phyloP scores from a whole-genome alignment of 64 coral and sea anemone species.

The Acropora tenuis region DNA sequence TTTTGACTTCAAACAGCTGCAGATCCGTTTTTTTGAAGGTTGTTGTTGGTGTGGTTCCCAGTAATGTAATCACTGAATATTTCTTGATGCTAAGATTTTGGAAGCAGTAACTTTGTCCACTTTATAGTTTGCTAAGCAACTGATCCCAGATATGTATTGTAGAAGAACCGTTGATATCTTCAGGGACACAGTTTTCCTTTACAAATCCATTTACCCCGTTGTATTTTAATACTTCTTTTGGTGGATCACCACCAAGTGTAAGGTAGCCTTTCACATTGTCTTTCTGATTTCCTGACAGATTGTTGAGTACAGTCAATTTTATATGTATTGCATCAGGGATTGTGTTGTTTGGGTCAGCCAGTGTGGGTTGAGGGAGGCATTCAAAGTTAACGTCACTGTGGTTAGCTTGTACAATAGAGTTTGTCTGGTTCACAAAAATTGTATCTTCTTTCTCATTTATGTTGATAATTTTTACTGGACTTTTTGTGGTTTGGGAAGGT shows the following conservation, averaged over 20 bases:
- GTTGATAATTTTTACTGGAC: background rate
- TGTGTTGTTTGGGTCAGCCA: no score
- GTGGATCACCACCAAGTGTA: slow-evolving; percentile 34
- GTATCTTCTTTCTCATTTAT: background rate
- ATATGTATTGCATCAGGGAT: no score
- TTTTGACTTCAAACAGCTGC: slow-evolving; percentile 30
- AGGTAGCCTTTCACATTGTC: slow-evolving; percentile 60
- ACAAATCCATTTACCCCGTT: slow-evolving; percentile 14
- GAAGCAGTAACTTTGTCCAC: slow-evolving; percentile 27
- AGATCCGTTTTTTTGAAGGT: slow-evolving; percentile 25
- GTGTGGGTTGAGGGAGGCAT: no score
- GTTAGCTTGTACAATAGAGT: background rate
- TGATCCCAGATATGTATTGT: slow-evolving; percentile 68
- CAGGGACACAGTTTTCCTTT: slow-evolving; percentile 66
- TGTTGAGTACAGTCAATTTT: no score
- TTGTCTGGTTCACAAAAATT: background rate
- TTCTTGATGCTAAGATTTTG: slow-evolving; percentile 56
- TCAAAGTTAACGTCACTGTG: background rate
- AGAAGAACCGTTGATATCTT: slow-evolving; percentile 45
- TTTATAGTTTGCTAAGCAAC: slow-evolving; percentile 32
- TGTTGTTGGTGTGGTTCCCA: slow-evolving; percentile 56
- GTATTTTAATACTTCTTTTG: slow-evolving; percentile 55
- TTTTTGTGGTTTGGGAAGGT: background rate
- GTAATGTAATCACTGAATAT: slow-evolving; percentile 55
- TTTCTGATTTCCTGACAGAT: background rate